Evolutionary conservation across 2,797 vertebrate genomes (phyloP).

Genomic region (Salarias fasciatus): DNA sequence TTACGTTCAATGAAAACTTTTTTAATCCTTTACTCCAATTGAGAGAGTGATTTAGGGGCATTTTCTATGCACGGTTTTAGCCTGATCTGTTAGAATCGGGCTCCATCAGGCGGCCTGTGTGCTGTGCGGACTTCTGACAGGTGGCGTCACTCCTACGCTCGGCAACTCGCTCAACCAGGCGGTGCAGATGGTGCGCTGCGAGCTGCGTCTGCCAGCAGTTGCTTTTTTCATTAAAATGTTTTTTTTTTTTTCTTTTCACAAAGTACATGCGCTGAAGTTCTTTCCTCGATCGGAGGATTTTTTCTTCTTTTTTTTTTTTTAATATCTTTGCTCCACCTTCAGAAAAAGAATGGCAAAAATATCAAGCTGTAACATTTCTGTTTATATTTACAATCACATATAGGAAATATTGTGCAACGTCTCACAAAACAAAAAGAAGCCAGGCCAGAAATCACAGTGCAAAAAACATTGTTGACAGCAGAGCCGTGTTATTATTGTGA

Average conservation of each 20-base stretch:
- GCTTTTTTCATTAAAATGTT: not conserved
- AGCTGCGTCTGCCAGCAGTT: constrained; percentile 35
- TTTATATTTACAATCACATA: constrained; percentile 81
- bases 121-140: constrained; percentile 64
- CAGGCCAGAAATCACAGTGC: constrained; percentile 65
- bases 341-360: constrained; percentile 57
- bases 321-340: not conserved
- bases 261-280: constrained; percentile 3
- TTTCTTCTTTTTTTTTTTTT: constrained; percentile 11
- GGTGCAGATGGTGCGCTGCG: constrained; percentile 63
- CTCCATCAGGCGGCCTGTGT: constrained; percentile 34
- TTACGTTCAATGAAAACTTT: no score
- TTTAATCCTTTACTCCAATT: no score
- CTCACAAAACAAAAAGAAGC: constrained; percentile 67
- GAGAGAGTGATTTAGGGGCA: no score
- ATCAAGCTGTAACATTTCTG: constrained; percentile 50
- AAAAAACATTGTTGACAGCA: constrained; percentile 68
- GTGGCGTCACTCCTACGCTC: constrained; percentile 71
- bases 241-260: constrained; percentile 19
- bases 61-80: no score
- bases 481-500: constrained; percentile 51
- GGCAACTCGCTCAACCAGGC: constrained; percentile 43
- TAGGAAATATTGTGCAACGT: constrained; percentile 68
- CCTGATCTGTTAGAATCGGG: not conserved
- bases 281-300: no score